phyloP scores from a whole-genome alignment of 2,888 invertebrate genomes.

The Leucozona laternaria region DNA sequence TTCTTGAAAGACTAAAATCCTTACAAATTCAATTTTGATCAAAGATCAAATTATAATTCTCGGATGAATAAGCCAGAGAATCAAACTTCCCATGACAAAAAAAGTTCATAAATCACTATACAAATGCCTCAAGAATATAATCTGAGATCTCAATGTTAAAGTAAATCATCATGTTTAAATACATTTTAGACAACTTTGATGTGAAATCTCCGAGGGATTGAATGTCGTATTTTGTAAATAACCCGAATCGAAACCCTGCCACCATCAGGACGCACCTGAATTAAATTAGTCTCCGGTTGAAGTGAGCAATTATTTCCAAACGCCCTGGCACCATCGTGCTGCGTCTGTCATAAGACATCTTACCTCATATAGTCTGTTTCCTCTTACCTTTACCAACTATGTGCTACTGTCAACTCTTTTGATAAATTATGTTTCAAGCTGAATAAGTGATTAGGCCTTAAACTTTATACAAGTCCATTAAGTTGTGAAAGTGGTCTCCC shows the following conservation, averaged over 20 bases:
- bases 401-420: slow-evolving; percentile 44
- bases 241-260: not conserved
- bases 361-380: not conserved
- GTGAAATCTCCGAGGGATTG: not conserved
- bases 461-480: slow-evolving; percentile 55
- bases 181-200: slow-evolving; percentile 12
- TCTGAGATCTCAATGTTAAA: not conserved
- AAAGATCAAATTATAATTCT: not conserved
- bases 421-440: slow-evolving; percentile 51
- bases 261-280: not conserved
- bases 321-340: not conserved
- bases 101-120: not conserved
- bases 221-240: not conserved
- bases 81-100: not conserved
- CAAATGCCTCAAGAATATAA: not conserved
- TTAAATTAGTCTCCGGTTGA: slow-evolving; percentile 12
- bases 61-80: not conserved
- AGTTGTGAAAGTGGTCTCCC: slow-evolving; percentile 37
- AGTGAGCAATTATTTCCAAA: slow-evolving; percentile 24
- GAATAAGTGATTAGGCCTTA: slow-evolving; percentile 64
- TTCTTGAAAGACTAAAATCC: not conserved
- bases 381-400: not conserved
- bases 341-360: not conserved
- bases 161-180: not conserved
- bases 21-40: not conserved